Evolutionary conservation across 2,113 vertebrate species (phyloP).

Genomic region (Clinocottus analis): DNA sequence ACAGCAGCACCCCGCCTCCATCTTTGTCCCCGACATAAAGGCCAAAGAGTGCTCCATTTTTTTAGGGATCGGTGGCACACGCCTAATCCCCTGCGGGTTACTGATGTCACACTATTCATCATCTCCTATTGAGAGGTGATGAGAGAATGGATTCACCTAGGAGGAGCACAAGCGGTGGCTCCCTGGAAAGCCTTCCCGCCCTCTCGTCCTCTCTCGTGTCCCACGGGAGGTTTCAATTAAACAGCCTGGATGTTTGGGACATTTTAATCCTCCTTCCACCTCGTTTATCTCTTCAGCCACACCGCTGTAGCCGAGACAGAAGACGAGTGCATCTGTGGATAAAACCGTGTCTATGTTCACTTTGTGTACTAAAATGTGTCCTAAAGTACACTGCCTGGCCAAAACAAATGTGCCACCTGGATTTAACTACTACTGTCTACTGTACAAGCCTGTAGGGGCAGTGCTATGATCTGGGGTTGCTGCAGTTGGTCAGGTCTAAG

Average conservation of each 20-base stretch:
- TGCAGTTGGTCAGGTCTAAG: too few relatives aligned
- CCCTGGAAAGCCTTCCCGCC: conserved; percentile 57
- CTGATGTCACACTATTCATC: conserved; percentile 78
- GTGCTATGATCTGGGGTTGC: too few relatives aligned
- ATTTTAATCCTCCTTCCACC: conserved; percentile 78
- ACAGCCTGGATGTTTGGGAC: conserved; percentile 70
- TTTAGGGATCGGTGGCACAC: conserved; percentile 43
- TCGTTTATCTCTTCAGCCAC: conserved; percentile 78
- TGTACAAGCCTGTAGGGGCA: too few relatives aligned
- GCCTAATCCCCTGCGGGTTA: conserved; percentile 64
- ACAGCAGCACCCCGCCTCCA: conserved; percentile 18
- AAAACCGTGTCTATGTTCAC: conserved; percentile 52
- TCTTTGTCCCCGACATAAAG: conserved; percentile 67
- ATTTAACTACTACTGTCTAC: too few relatives aligned
- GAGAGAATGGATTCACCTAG: conserved; percentile 74
- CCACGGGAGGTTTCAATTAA: conserved; percentile 83
- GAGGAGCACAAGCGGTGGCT: conserved; percentile 49
- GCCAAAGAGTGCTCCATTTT: conserved; percentile 47
- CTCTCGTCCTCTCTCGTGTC: conserved; percentile 54
- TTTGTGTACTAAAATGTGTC: too few relatives aligned
- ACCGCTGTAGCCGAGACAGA: conserved; percentile 61
- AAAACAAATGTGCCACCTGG: too few relatives aligned
- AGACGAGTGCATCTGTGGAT: conserved; percentile 63
- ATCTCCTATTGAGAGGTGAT: conserved; percentile 72
- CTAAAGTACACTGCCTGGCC: too few relatives aligned